phyloP scores from a whole-genome alignment of 2,888 invertebrate genomes.

The Heliconius cydno region DNA sequence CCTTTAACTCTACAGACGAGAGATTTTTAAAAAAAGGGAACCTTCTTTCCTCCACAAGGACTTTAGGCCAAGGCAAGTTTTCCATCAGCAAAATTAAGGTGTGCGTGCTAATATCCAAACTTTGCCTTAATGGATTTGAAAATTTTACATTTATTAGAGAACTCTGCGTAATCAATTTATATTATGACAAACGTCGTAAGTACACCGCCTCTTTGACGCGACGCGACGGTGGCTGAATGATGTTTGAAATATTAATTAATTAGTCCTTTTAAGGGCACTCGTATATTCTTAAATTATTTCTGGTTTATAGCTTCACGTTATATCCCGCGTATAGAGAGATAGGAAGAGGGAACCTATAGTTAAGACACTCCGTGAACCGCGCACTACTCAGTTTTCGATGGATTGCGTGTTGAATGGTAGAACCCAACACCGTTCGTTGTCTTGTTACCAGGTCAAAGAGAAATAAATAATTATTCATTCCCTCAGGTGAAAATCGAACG shows the following conservation, averaged over 20 bases:
- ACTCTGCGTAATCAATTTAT: slow-evolving; percentile 66
- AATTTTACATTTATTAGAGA: slow-evolving; percentile 74
- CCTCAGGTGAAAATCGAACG: not conserved
- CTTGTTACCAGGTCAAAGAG: not conserved
- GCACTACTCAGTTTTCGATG: not conserved
- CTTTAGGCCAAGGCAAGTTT: slow-evolving; percentile 75
- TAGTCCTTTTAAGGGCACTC: slow-evolving; percentile 22
- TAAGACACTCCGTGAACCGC: not conserved
- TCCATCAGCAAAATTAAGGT: slow-evolving; percentile 81
- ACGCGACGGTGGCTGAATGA: slow-evolving; percentile 37
- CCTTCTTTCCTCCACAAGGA: slow-evolving; percentile 64
- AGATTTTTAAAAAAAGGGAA: slow-evolving; percentile 47
- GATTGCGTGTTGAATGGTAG: not conserved
- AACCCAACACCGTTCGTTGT: not conserved
- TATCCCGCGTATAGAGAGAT: not conserved
- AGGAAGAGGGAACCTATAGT: not conserved
- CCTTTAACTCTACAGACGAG: slow-evolving; percentile 60
- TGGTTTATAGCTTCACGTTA: not conserved
- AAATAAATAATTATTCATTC: not conserved
- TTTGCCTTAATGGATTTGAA: slow-evolving; percentile 78
- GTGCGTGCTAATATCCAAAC: slow-evolving; percentile 77
- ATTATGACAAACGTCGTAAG: slow-evolving; percentile 54
- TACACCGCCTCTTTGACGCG: slow-evolving; percentile 44
- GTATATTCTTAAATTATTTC: slow-evolving; percentile 23
- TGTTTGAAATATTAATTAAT: slow-evolving; percentile 49